Evolutionary conservation across 2,797 vertebrate species (phyloP), one percentile per base, ranked within the genome.

Genomic region (Mustela erminea): DNA sequence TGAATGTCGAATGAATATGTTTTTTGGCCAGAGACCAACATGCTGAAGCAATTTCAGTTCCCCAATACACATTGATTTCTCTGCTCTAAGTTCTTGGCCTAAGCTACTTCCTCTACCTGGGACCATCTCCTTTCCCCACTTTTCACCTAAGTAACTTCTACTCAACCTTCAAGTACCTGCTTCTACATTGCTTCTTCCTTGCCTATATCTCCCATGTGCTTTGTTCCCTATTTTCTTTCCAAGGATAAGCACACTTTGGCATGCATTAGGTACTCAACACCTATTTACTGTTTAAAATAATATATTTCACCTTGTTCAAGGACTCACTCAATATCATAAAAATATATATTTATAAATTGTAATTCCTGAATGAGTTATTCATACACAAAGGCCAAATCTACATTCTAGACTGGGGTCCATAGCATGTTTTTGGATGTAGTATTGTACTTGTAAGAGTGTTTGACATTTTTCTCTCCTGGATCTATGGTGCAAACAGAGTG

Each of bases 31-130:
- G 41, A 66, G 6, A 77, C 32, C 83, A 95, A 95, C 83, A 94
- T 35, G n/a, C 23, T 93, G 90, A 97, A 96, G n/a, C 60, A 96
- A 94, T 91, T 97, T 96, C 70, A 80, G 25, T 81, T 94, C 62
- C 46, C 32, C 49, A 95, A 15, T 20, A 56, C 2, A 68, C 8
- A 5, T 17, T 46, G 18, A 41, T 86, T 95, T 93, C 64, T 90
- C 89, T 77, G 21, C 5, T 46, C n/a, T 52, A 70, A 78, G 23
- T 66, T 41, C n/a, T 88, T 56, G 74, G 11, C 64, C 68, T 85
- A 68, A 95, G 20, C 38, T 72, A 38, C 64, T 89, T 25, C 46
- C 13, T 87, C 58, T 87, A 2, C 43, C n/a, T 68, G n/a, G 27
- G 32, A 80, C 3, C 38, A 38, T 94, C 7, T 66, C 7, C 21